Base-by-base conservation (phyloP, 2,113 vertebrate genomes). In the Buteo buteo region DNA sequence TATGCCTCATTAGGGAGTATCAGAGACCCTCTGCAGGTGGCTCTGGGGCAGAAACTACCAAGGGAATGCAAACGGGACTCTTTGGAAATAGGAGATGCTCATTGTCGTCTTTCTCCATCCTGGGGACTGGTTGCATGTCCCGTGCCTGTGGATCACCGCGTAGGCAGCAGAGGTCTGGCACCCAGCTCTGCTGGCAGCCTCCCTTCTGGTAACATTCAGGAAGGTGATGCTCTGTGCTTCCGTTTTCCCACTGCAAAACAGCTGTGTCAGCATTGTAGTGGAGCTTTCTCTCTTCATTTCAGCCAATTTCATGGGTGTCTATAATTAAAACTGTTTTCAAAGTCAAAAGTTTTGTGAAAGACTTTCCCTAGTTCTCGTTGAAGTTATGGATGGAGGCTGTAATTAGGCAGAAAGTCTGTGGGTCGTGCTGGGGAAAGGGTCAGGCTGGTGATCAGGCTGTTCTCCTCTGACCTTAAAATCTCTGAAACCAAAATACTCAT, bases 71-170 rank as follows among this genome's bases (percentile, higher is more conserved):
- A 31, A n/a, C 17, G 45, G 54, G 42, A 40, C 13, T 59, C 26
- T 61, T 38, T 49, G 71, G 42, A 74, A 52, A 15, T 4, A 40
- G 34, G n/a, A 28, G 54, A 22, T 52, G 44, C 28, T 65, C 2
- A 0, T 34, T 64, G 34, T 34, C 5, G 1, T 17, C 20, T 31
- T 50, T 76, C 40, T 71, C 32, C 29, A 12, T 6, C 8, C 32
- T 57, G 50, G n/a, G 61, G 31, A 16, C 16, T 14, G 45, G 21
- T 21, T 70, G 32, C 50, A 24, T 0, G 0, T 50, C 45, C 50
- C 2, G 0, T 58, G 47, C 29, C 34, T 18, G 12, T n/a, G 38
- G 40, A 9, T 64, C 6, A 0, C 45, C 4, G 1, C 2, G 4
- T n/a, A 18, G 70, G 25, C 19, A 12, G 44, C 34, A 25, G 42